phyloP scores from a whole-genome alignment of 2,113 vertebrate species.

The Lepus americanus region DNA sequence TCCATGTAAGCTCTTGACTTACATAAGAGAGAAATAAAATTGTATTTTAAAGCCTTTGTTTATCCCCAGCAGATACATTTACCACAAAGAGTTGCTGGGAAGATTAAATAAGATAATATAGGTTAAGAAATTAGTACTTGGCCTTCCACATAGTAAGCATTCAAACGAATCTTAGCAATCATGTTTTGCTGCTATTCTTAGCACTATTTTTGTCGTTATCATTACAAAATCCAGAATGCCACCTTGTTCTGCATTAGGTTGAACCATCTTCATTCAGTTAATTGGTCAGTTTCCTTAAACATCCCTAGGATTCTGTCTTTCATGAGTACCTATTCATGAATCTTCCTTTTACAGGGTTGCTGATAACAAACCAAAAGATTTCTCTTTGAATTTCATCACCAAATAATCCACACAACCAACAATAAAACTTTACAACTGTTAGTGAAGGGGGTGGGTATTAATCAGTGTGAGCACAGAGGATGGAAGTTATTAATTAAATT shows the following conservation, averaged over 20 bases:
- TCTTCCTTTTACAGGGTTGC: constrained; percentile 6
- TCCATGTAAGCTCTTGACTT: neutral
- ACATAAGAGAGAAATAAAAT: neutral
- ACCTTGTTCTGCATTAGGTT: constrained; percentile 13
- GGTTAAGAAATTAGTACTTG: neutral
- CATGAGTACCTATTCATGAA: constrained; percentile 2
- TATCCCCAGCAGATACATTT: neutral
- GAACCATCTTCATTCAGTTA: constrained; percentile 2
- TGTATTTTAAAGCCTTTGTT: neutral
- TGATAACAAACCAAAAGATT: constrained; percentile 36
- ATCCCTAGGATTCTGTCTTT: constrained; percentile 27
- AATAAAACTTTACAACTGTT: neutral
- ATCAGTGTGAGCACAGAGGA: neutral
- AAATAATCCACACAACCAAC: constrained; percentile 25
- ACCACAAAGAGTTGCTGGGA: neutral
- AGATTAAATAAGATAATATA: constrained; percentile 14
- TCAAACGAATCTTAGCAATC: constrained; percentile 9
- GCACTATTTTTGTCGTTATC: neutral
- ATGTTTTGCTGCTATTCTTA: constrained; percentile 36
- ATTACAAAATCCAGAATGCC: neutral
- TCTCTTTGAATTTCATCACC: constrained; percentile 51
- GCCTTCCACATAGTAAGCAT: neutral
- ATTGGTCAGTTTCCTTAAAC: constrained; percentile 22
- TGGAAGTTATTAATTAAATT: constrained; percentile 37
- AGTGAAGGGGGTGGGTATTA: neutral